Evolutionary conservation across 2,113 vertebrate genomes (phyloP), one percentile per base, ranked within the genome.

Genomic region (Eurypyga helias): DNA sequence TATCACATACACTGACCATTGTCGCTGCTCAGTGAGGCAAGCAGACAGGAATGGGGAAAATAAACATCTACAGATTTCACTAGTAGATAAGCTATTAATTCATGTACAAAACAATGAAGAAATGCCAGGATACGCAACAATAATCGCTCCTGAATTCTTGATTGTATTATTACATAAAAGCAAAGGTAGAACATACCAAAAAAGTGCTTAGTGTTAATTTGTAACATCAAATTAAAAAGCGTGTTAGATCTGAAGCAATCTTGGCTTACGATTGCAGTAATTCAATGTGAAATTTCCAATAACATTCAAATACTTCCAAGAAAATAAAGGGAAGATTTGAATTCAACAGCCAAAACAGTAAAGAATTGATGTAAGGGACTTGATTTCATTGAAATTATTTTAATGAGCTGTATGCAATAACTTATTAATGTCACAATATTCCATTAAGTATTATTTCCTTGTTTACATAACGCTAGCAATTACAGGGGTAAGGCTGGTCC

Each of bases 51-150:
- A 49, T 6, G 34, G 73, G 77, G 34, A 78, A 84, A 94, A 93
- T 60, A 94, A 94, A 88, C 62, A 77, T 60, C 83, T 41, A 65
- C 36, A 85, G 95, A 97, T 95, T 87, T 70, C 70, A 79, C 11
- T 62, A 89, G 54, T n/a, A 89, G 92, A 94, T 94, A 94, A 94
- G 36, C n/a, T 55, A 76, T 38, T 94, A 95, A 96, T 89, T 94
- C 90, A 36, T 34, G 29, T 70, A 65, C 45, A 61, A 46, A 96
- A 89, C 83, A 96, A 97, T 93, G 85, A 76, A 76, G 51, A 86
- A 96, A 94, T 89, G 69, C 24, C 69, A 69, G 49, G 57, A 67
- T n/a, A 43, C 58, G 69, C 1, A 1, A 69, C 80, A 84, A 21
- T 16, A 83, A 65, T 65, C 34, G 25, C 80, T 75, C 89, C 77